Percentiles rank a stretch among this genome's conserved stretches.
These are phyloP conservation scores for Gephyroberyx darwinii DNA, from an alignment of 2,797 vertebrate genomes.

Conservation along the genomic window DNA sequence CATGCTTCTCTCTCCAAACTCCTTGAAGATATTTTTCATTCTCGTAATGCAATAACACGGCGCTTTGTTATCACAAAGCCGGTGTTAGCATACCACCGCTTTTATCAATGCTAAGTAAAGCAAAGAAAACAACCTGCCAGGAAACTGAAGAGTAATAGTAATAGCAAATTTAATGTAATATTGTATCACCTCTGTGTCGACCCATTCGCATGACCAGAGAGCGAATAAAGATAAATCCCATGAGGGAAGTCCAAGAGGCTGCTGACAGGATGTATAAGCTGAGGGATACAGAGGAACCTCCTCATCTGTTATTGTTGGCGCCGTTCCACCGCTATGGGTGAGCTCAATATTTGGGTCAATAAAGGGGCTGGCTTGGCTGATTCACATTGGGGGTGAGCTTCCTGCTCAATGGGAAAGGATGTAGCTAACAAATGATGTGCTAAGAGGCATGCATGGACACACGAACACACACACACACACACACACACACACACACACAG, in stretches of 20 bases:
- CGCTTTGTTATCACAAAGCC: slow-evolving; percentile 33
- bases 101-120: slow-evolving; percentile 54
- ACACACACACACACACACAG: slow-evolving; percentile 16
- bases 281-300: slow-evolving; percentile 61
- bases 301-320: slow-evolving; percentile 70
- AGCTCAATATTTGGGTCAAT: slow-evolving; percentile 64
- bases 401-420: slow-evolving; percentile 70
- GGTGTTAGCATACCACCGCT: slow-evolving; percentile 41
- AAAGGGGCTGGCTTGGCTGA: slow-evolving; percentile 53
- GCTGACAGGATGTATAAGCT: slow-evolving; percentile 62
- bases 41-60: slow-evolving; percentile 45
- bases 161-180: slow-evolving; percentile 54
- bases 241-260: slow-evolving; percentile 59
- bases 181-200: slow-evolving; percentile 35
- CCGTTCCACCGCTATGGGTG: slow-evolving; percentile 44
- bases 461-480: slow-evolving; percentile 5
- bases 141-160: slow-evolving; percentile 56
- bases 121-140: slow-evolving; percentile 65
- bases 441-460: slow-evolving; percentile 28
- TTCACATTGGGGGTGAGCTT: slow-evolving; percentile 58
- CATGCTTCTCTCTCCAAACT: slow-evolving; percentile 15
- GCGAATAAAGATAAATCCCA: slow-evolving; percentile 60
- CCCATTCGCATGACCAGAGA: slow-evolving; percentile 51
- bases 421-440: slow-evolving; percentile 64
- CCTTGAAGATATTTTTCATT: slow-evolving; percentile 30